phyloP scores from a whole-genome alignment of 2,113 vertebrate species.

The Rhinolophus sinicus region DNA sequence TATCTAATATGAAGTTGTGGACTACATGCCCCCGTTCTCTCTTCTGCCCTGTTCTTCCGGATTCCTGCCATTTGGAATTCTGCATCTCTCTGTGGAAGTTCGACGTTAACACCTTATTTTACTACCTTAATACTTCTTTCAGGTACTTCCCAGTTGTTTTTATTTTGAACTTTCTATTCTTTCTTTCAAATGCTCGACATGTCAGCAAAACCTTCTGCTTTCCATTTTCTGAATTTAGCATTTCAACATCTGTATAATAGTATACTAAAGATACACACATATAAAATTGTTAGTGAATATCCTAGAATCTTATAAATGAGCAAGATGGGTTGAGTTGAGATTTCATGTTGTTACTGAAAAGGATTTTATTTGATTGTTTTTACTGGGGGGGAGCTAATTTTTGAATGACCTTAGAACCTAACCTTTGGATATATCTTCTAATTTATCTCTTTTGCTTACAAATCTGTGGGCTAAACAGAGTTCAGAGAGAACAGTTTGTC shows the following conservation, averaged over 20 bases:
- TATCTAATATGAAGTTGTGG: conserved; percentile 69
- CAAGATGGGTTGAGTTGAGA: conserved; percentile 48
- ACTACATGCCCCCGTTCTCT: conserved; percentile 60
- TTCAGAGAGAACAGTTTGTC: conserved; percentile 47
- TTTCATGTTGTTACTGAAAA: neutral
- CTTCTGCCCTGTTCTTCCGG: conserved; percentile 65
- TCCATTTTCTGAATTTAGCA: conserved; percentile 74
- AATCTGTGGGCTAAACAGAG: neutral
- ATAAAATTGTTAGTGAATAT: conserved; percentile 37
- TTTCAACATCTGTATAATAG: conserved; percentile 79
- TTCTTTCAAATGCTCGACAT: conserved; percentile 67
- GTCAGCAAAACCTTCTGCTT: conserved; percentile 77
- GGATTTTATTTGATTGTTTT: neutral
- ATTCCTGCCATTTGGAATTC: conserved; percentile 75
- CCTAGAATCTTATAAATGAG: conserved; percentile 51
- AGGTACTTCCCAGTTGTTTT: conserved; percentile 62
- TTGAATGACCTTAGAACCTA: neutral
- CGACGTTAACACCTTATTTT: conserved; percentile 73
- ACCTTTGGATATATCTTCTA: conserved; percentile 1
- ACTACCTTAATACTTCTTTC: conserved; percentile 80
- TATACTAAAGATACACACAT: conserved; percentile 76
- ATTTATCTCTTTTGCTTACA: conserved; percentile 62
- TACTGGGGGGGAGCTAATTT: neutral
- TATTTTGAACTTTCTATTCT: conserved; percentile 80
- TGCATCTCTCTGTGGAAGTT: conserved; percentile 64